Conservation (phyloP, 2,888 invertebrate genomes). For the Apamea monoglypha region DNA sequence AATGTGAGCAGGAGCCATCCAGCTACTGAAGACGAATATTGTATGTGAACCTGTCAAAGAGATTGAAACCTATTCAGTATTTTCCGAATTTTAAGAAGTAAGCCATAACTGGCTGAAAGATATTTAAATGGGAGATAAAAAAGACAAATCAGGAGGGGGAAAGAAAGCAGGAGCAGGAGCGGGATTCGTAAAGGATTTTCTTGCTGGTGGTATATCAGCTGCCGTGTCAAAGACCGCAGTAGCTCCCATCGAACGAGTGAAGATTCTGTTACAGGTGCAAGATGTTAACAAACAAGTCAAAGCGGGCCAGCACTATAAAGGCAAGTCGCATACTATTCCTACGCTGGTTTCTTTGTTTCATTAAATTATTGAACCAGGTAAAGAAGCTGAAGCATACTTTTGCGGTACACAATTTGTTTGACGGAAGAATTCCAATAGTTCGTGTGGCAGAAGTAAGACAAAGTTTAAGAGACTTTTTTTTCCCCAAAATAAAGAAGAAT, state of each 20-base stretch:
- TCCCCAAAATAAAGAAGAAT: not conserved
- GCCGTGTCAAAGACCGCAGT: slow-evolving; percentile 98
- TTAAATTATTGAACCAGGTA: not conserved
- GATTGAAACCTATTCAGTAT: not conserved
- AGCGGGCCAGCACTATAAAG: slow-evolving; percentile 97
- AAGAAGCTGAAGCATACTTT: not conserved
- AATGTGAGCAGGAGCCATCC: slow-evolving; percentile 8
- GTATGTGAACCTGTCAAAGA: not conserved
- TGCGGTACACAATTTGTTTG: not conserved
- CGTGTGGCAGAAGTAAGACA: not conserved
- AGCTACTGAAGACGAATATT: not conserved
- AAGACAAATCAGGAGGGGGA: not conserved
- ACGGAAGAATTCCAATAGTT: not conserved
- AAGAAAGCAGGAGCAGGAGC: not conserved
- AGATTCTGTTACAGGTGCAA: slow-evolving; percentile 98
- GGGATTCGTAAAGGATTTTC: slow-evolving; percentile 93
- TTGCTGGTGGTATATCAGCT: slow-evolving; percentile 97
- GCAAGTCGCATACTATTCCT: slow-evolving; percentile 60
- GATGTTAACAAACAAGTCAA: slow-evolving; percentile 97
- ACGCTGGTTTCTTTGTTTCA: not conserved
- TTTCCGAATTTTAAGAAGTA: not conserved
- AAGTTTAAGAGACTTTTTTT: not conserved
- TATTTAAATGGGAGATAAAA: slow-evolving; percentile 30
- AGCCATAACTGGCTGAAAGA: not conserved
- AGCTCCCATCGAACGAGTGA: slow-evolving; percentile 98